Percentiles rank a stretch among this genome's conserved stretches.
phyloP scores from a whole-genome alignment of 1,140 invertebrate species.

The Neodiprion virginianus region DNA sequence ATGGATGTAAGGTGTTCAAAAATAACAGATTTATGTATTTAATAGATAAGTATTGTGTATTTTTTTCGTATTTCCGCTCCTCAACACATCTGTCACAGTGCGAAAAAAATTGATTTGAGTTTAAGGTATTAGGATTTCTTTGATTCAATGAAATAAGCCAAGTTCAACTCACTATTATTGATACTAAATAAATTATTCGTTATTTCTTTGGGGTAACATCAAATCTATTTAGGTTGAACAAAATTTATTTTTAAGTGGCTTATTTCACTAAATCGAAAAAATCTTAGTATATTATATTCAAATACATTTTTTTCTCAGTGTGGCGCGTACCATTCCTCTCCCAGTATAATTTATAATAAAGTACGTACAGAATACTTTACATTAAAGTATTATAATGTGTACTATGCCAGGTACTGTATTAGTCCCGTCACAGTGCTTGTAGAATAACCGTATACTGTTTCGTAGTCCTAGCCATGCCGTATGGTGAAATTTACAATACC shows the following conservation, averaged over 20 bases:
- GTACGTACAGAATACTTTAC: background rate
- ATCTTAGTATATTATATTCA: background rate
- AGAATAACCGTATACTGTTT: background rate
- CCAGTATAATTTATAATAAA: background rate
- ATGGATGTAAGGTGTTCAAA: too few relatives aligned
- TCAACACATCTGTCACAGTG: too few relatives aligned
- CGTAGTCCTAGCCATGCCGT: background rate
- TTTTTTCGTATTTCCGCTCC: too few relatives aligned
- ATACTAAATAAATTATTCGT: background rate
- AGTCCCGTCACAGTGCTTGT: background rate
- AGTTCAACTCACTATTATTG: background rate
- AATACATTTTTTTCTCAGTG: too few relatives aligned
- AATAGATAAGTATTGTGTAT: too few relatives aligned
- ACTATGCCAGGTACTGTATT: background rate
- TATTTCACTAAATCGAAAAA: background rate
- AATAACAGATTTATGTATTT: too few relatives aligned
- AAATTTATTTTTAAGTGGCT: background rate
- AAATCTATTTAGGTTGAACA: background rate
- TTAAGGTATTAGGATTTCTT: background rate
- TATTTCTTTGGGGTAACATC: background rate
- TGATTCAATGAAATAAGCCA: background rate
- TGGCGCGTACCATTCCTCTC: background rate
- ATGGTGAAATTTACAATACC: slow-evolving; percentile 1
- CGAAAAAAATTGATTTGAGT: background rate
- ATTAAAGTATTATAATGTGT: background rate